phyloP scores from a whole-genome alignment of 2,888 invertebrate genomes.

The Lepidocyrtoides sp. region DNA sequence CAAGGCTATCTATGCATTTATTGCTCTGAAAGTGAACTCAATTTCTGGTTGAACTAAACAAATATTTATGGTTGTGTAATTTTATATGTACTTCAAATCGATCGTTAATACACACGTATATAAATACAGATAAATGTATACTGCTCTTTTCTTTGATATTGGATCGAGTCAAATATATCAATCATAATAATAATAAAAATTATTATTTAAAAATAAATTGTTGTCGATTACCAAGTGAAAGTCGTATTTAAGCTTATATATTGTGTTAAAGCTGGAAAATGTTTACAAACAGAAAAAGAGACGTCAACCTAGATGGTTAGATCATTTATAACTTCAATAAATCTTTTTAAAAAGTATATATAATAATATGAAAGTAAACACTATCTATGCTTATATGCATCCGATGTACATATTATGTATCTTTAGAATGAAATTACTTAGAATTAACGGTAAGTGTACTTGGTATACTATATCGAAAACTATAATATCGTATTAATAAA shows the following conservation, averaged over 20 bases:
- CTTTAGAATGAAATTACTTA: conserved; percentile 39
- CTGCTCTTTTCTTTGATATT: background rate
- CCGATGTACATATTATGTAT: conserved; percentile 27
- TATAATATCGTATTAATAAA: background rate
- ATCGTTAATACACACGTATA: too few relatives aligned
- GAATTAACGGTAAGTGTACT: background rate
- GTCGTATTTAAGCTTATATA: conserved; percentile 21
- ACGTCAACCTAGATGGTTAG: conserved; percentile 29
- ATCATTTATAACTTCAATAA: background rate
- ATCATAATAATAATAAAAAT: background rate
- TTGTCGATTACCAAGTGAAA: conserved; percentile 13
- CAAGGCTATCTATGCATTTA: conserved; percentile 23
- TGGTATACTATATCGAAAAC: conserved; percentile 7
- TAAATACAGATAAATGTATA: background rate
- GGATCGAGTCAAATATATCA: conserved; percentile 16
- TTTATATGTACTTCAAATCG: conserved; percentile 31
- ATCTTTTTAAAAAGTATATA: background rate
- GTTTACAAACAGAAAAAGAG: background rate
- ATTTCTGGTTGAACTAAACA: background rate
- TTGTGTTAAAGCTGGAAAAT: background rate
- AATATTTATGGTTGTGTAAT: conserved; percentile 49
- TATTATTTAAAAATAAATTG: background rate
- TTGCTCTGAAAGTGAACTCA: conserved; percentile 13
- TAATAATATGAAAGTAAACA: background rate
- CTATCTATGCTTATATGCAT: background rate